These are phyloP conservation scores for Chrysolina oricalcia DNA, from an alignment of 2,888 invertebrate genomes.

Conservation along the genomic window DNA sequence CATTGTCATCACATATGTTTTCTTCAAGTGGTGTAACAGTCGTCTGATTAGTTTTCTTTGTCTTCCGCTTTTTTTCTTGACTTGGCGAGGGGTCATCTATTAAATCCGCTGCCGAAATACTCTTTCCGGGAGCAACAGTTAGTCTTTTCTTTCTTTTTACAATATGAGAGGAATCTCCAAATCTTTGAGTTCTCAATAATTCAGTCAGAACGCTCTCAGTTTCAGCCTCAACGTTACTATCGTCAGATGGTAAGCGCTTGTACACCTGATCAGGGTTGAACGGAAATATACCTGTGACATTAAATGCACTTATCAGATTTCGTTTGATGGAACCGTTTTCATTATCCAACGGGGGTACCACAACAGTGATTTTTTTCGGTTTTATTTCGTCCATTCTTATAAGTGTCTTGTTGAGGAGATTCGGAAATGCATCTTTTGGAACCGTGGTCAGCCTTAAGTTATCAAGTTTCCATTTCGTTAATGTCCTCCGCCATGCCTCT, in stretches of 20 bases:
- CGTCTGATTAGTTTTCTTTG: conserved; percentile 9
- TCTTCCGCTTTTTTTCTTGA: neutral
- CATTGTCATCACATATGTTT: conserved; percentile 2
- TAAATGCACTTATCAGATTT: conserved; percentile 30
- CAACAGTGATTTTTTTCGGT: conserved; percentile 19
- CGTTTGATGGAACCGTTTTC: conserved; percentile 42
- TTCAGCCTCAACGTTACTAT: too few species aligned
- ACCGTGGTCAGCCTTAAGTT: neutral
- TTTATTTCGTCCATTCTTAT: conserved; percentile 21
- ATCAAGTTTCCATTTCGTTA: too few species aligned
- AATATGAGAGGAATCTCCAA: conserved; percentile 8
- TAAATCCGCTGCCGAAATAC: too few species aligned
- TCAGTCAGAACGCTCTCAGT: conserved; percentile 1
- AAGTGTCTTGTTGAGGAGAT: conserved; percentile 23
- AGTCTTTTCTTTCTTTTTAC: neutral
- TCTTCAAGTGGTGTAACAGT: conserved; percentile 6
- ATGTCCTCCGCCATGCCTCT: too few species aligned
- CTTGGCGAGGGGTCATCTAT: neutral
- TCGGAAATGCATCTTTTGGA: conserved; percentile 9
- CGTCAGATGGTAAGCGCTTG: too few species aligned
- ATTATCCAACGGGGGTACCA: conserved; percentile 8
- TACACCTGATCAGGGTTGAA: too few species aligned
- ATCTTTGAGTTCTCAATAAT: conserved; percentile 6
- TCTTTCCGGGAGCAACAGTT: neutral
- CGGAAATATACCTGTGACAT: neutral